Conservation (phyloP, 2,113 vertebrate genomes). For the Oreochromis aureus region DNA sequence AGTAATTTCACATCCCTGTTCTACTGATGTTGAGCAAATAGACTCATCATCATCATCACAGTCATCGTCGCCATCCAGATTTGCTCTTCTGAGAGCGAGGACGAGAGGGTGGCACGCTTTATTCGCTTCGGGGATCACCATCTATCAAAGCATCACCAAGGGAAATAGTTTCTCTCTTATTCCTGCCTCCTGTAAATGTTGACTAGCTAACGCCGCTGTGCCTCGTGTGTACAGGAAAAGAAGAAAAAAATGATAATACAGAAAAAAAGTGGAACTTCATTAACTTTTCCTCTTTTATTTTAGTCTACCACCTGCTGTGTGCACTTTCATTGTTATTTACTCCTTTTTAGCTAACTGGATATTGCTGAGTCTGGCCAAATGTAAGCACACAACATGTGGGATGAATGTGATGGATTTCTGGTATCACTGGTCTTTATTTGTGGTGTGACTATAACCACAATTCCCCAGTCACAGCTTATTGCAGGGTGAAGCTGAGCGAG, state of each 20-base stretch:
- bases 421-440: constrained; percentile 45
- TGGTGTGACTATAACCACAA: constrained; percentile 30
- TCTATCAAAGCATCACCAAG: neutral
- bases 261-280: neutral
- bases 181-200: neutral
- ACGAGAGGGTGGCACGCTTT: neutral
- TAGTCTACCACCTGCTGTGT: neutral
- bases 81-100: neutral
- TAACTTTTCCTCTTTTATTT: neutral
- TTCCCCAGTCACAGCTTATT: constrained; percentile 52
- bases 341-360: neutral
- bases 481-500: constrained; percentile 37
- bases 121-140: neutral
- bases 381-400: constrained; percentile 7
- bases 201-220: neutral
- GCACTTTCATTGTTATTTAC: neutral
- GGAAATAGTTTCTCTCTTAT: neutral
- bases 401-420: constrained; percentile 42
- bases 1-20: constrained; percentile 33
- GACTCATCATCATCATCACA: neutral
- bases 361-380: neutral
- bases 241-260: neutral
- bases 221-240: neutral
- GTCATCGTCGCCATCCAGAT: neutral
- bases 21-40: constrained; percentile 6